Conservation (phyloP, 2,113 vertebrate species). For the Hippoglossus stenolepis region DNA sequence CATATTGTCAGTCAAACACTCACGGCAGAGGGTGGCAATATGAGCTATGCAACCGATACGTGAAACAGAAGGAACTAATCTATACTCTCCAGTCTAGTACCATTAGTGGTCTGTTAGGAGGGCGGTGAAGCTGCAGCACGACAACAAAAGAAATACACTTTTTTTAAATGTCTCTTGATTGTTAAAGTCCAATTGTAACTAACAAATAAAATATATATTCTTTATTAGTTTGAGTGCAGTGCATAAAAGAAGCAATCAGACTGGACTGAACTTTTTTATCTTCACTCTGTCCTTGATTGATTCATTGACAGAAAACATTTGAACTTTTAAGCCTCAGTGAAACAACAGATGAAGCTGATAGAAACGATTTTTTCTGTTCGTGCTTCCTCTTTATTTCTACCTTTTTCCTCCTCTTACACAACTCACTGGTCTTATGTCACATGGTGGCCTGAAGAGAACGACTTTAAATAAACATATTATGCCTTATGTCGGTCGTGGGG, state of each 20-base stretch:
- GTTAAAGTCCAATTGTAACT: background rate
- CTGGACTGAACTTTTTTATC: background rate
- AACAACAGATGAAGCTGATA: too few relatives aligned
- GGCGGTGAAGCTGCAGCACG: conserved; percentile 6
- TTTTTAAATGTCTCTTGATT: background rate
- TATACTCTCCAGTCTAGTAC: conserved; percentile 62
- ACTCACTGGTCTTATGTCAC: background rate
- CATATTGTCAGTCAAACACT: conserved; percentile 77
- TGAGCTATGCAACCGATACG: conserved; percentile 76
- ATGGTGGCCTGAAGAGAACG: background rate
- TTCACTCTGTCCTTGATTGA: background rate
- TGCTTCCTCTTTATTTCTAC: background rate
- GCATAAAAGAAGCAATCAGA: too few relatives aligned
- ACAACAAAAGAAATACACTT: background rate
- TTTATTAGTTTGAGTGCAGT: too few relatives aligned
- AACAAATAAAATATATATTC: background rate
- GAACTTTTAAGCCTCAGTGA: too few relatives aligned
- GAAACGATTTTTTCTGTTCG: background rate
- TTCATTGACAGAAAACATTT: background rate
- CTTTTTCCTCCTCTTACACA: too few relatives aligned
- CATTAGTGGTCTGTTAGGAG: conserved; percentile 58
- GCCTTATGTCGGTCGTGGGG: too few relatives aligned
- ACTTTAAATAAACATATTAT: background rate
- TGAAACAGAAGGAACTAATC: conserved; percentile 67
- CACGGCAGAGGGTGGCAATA: conserved; percentile 68